Conservation (phyloP, 1,140 invertebrate species). For the Drosophila chauvacae region DNA sequence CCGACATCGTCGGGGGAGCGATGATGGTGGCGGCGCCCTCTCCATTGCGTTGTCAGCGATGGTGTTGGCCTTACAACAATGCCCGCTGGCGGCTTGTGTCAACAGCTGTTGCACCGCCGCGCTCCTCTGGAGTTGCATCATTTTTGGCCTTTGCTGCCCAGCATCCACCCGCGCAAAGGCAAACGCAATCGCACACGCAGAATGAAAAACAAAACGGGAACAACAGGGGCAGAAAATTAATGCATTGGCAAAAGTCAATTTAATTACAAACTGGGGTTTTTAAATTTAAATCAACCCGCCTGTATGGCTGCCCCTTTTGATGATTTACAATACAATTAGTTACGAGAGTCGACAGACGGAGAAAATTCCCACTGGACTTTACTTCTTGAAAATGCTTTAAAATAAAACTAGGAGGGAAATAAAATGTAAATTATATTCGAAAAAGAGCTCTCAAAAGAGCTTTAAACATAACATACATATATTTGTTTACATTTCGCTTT, state of each 20-base stretch:
- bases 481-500: background rate
- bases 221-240: conserved; percentile 19
- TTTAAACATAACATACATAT: background rate
- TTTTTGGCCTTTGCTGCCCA: conserved; percentile 54
- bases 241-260: conserved; percentile 70
- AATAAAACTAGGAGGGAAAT: background rate
- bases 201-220: conserved; percentile 17
- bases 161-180: background rate
- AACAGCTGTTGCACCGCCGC: conserved; percentile 64
- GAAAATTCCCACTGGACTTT: background rate
- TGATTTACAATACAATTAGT: conserved; percentile 47
- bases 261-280: conserved; percentile 66
- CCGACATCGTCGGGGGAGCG: conserved; percentile 2
- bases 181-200: background rate
- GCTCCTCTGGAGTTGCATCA: conserved; percentile 56
- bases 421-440: no score
- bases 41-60: conserved; percentile 37
- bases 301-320: background rate
- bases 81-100: conserved; percentile 64
- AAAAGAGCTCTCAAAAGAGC: background rate
- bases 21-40: background rate
- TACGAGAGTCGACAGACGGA: background rate
- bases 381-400: background rate
- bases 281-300: conserved; percentile 68
- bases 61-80: conserved; percentile 69